Evolutionary conservation across 1,140 invertebrate genomes (phyloP).

Genomic region (Hypothenemus hampei): DNA sequence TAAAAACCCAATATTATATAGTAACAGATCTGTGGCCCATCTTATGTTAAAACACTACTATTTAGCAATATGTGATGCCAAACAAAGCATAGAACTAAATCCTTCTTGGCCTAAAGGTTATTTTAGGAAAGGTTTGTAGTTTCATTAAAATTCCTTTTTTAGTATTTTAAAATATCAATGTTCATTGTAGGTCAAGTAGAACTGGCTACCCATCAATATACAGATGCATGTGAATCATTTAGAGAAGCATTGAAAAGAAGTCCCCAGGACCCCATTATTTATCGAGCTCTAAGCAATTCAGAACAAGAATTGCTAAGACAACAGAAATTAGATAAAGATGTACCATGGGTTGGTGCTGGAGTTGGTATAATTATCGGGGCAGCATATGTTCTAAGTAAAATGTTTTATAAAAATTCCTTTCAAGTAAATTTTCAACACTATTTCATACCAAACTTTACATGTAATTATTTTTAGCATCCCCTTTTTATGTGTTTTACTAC

Average conservation of each 20-base stretch:
- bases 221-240: conserved; percentile 68
- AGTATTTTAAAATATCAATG: not conserved
- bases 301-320: conserved; percentile 57
- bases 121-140: conserved; percentile 64
- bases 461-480: conserved; percentile 52
- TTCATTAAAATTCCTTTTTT: no score
- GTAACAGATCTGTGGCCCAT: conserved; percentile 75
- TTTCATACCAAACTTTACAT: not conserved
- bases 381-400: no score
- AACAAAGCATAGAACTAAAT: conserved; percentile 66
- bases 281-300: conserved; percentile 59
- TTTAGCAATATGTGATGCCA: conserved; percentile 72
- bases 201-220: conserved; percentile 61
- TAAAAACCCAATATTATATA: conserved; percentile 66
- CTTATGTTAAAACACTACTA: conserved; percentile 72
- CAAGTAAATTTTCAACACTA: not conserved
- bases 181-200: conserved; percentile 58
- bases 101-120: conserved; percentile 81
- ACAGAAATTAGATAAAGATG: conserved; percentile 60
- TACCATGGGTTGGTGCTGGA: conserved; percentile 70
- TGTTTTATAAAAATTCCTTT: no score
- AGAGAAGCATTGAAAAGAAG: conserved; percentile 61
- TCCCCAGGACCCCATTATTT: conserved; percentile 62
- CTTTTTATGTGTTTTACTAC: conserved; percentile 56
- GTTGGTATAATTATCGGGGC: conserved; percentile 69